Evolutionary conservation across 2,888 invertebrate genomes (phyloP).

Genomic region (Caradrina clavipalpis): DNA sequence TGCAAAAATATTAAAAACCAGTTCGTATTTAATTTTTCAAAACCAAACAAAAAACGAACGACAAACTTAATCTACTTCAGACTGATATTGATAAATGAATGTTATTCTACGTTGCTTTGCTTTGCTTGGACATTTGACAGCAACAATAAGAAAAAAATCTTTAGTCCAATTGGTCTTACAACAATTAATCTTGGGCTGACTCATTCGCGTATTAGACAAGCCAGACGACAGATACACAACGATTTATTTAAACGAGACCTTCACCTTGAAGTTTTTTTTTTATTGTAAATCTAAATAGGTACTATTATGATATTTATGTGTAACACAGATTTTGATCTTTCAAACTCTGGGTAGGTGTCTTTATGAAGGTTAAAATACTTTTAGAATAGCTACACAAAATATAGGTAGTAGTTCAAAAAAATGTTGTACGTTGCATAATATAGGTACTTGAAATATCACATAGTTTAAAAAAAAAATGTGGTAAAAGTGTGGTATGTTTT

Average conservation of each 20-base stretch:
- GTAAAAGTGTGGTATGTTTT: too few species aligned
- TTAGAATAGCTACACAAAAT: too few species aligned
- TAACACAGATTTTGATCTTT: background rate
- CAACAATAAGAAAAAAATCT: conserved; percentile 38
- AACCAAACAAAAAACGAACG: conserved; percentile 14
- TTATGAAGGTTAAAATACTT: background rate
- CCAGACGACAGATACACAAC: conserved; percentile 33
- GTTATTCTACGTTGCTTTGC: conserved; percentile 15
- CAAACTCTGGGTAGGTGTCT: background rate
- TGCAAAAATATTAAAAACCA: background rate
- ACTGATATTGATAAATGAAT: conserved; percentile 45
- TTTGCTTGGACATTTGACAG: conserved; percentile 39
- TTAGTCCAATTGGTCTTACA: conserved; percentile 36
- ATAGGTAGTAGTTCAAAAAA: too few species aligned
- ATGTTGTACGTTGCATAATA: too few species aligned
- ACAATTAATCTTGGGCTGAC: conserved; percentile 49
- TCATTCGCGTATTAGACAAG: conserved; percentile 39
- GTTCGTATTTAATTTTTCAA: conserved; percentile 1
- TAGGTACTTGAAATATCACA: too few species aligned
- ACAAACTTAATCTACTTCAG: conserved; percentile 24
- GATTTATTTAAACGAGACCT: conserved; percentile 6
- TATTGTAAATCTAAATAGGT: background rate
- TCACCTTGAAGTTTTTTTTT: conserved; percentile 31
- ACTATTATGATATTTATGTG: background rate
- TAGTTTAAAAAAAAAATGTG: too few species aligned